Conservation (phyloP, 2,113 vertebrate species). For the Psilopsiagon aurifrons region DNA sequence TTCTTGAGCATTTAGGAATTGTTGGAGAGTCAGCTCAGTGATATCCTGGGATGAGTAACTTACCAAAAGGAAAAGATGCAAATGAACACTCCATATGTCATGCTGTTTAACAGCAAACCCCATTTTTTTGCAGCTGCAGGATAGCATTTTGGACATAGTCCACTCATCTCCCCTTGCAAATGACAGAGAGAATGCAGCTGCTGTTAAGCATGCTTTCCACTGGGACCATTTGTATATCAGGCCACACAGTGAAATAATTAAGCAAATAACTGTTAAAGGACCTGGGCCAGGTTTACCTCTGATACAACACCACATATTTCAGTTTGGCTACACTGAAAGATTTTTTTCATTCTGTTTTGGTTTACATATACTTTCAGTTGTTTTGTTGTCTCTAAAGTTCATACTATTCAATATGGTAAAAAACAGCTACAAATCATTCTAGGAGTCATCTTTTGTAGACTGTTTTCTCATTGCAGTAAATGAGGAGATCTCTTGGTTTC, state of each 20-base stretch:
- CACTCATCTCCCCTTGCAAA: slow-evolving; percentile 2
- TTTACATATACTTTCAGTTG: neutral
- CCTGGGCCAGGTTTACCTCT: neutral
- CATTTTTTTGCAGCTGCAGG: slow-evolving; percentile 33
- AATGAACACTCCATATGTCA: neutral
- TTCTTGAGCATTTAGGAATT: neutral
- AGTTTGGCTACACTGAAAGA: neutral
- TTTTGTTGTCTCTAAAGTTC: neutral
- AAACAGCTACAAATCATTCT: neutral
- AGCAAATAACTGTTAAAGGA: neutral
- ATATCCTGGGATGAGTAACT: neutral
- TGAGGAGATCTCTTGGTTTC: neutral
- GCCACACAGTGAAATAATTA: neutral
- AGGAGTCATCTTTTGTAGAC: neutral
- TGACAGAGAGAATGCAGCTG: slow-evolving; percentile 22
- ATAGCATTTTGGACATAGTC: slow-evolving; percentile 28
- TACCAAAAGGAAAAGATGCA: neutral
- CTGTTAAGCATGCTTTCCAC: slow-evolving; percentile 40
- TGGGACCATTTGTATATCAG: slow-evolving; percentile 11
- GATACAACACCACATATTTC: neutral
- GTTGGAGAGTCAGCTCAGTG: neutral
- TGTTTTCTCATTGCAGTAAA: neutral
- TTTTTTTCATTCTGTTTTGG: neutral
- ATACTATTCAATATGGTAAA: neutral
- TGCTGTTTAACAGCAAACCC: neutral